Percentiles rank a stretch among this genome's conserved stretches.
These are phyloP conservation scores for Bursaphelenchus okinawaensis DNA, from an alignment of 2,888 invertebrate species.

Conservation along the genomic window DNA sequence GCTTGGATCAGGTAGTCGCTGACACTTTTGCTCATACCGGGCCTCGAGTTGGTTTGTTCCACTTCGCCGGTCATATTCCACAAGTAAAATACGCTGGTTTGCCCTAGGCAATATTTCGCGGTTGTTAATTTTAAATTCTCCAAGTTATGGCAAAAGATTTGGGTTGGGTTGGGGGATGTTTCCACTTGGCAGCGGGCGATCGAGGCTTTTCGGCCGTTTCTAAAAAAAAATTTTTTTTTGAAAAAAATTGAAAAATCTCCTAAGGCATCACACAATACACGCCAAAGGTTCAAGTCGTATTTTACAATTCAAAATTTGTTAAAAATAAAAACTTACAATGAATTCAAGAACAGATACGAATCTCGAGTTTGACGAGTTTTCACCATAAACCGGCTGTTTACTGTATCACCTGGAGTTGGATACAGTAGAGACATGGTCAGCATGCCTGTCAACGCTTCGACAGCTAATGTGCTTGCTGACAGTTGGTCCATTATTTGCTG, in stretches of 20 bases:
- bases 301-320: background rate
- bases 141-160: conserved; percentile 25
- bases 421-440: conserved; percentile 37
- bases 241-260: background rate
- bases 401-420: conserved; percentile 37
- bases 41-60: conserved; percentile 18
- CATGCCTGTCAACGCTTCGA: conserved; percentile 36
- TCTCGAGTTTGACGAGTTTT: conserved; percentile 37
- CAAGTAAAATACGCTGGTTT: conserved; percentile 39
- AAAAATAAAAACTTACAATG: conserved; percentile 28
- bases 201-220: conserved; percentile 27
- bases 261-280: background rate
- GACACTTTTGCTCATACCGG: conserved; percentile 14
- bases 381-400: conserved; percentile 31
- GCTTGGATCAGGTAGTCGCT: conserved; percentile 23
- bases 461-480: conserved; percentile 30
- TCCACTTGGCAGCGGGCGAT: conserved; percentile 19
- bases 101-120: conserved; percentile 35
- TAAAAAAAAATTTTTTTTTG: conserved; percentile 3
- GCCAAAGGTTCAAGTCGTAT: background rate
- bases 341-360: conserved; percentile 31
- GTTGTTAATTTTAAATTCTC: conserved; percentile 13
- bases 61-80: conserved; percentile 45
- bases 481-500: conserved; percentile 31
- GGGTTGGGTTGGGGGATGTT: conserved; percentile 9